phyloP scores from a whole-genome alignment of 2,113 vertebrate genomes.

The Seriola rivoliana region DNA sequence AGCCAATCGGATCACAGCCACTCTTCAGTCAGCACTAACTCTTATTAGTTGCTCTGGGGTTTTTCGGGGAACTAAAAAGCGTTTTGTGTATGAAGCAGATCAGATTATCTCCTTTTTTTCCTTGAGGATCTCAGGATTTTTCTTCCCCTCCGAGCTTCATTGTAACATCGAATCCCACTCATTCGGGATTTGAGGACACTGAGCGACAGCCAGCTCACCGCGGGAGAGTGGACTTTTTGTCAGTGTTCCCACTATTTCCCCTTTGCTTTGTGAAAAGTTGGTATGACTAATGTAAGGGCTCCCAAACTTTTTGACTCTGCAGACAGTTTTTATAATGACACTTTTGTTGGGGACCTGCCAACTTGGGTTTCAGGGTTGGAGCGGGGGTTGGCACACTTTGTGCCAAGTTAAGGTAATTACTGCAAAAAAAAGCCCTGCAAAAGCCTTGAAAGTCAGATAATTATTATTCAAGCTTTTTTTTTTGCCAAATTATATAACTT shows the following conservation, averaged over 20 bases:
- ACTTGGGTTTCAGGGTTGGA: too few species aligned
- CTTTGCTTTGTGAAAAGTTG: slow-evolving; percentile 10
- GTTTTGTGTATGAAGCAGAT: too few species aligned
- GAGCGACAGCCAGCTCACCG: too few species aligned
- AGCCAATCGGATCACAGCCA: background rate
- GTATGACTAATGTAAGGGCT: background rate
- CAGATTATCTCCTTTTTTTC: too few species aligned
- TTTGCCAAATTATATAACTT: background rate
- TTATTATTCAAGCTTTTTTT: background rate
- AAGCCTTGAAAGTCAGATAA: too few species aligned
- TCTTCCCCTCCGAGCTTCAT: slow-evolving; percentile 8
- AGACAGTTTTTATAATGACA: background rate
- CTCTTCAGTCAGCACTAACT: background rate
- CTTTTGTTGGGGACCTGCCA: too few species aligned
- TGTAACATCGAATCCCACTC: background rate
- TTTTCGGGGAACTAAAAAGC: background rate
- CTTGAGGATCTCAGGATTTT: too few species aligned
- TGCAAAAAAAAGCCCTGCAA: background rate
- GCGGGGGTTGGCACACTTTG: too few species aligned
- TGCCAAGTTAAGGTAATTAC: background rate
- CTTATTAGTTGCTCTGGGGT: background rate
- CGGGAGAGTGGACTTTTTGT: too few species aligned
- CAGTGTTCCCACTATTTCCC: background rate
- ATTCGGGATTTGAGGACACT: background rate
- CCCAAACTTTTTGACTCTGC: slow-evolving; percentile 5